These are phyloP conservation scores for Pagrus major DNA, from an alignment of 2,113 vertebrate genomes.

Conservation along the genomic window DNA sequence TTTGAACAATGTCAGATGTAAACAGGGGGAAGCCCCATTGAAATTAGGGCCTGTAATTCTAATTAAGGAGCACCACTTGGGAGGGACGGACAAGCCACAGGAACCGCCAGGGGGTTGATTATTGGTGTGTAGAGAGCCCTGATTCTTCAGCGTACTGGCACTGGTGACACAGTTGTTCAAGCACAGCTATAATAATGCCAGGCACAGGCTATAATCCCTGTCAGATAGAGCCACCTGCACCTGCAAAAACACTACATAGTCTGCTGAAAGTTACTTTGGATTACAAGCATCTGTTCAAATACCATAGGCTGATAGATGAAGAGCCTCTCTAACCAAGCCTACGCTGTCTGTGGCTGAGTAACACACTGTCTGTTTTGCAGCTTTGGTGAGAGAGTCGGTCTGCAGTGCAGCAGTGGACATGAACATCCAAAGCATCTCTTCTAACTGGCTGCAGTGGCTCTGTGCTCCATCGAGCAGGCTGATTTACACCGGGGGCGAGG, in stretches of 20 bases:
- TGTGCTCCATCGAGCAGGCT: slow-evolving; percentile 33
- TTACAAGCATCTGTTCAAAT: slow-evolving; percentile 70
- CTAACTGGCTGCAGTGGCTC: slow-evolving; percentile 59
- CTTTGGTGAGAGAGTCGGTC: slow-evolving; percentile 60
- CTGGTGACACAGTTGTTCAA: slow-evolving; percentile 23
- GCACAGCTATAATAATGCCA: slow-evolving; percentile 4
- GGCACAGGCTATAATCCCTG: slow-evolving; percentile 3
- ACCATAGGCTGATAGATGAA: slow-evolving; percentile 34
- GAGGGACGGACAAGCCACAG: not conserved
- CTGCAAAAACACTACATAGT: slow-evolving; percentile 36
- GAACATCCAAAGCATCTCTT: slow-evolving; percentile 65
- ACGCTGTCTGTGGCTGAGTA: slow-evolving; percentile 61
- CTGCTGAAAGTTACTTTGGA: slow-evolving; percentile 46
- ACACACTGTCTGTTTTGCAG: slow-evolving; percentile 33
- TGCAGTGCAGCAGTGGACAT: slow-evolving; percentile 79
- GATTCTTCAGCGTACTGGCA: not conserved
- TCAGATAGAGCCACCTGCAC: slow-evolving; percentile 21
- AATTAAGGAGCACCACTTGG: slow-evolving; percentile 9
- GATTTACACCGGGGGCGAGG: slow-evolving; percentile 49
- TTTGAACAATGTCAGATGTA: slow-evolving; percentile 5
- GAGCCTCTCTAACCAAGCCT: slow-evolving; percentile 58
- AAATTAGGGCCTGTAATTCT: not conserved
- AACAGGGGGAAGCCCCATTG: slow-evolving; percentile 9
- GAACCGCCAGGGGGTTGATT: slow-evolving; percentile 20
- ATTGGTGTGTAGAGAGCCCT: not conserved